Evolutionary conservation across 2,888 invertebrate species (phyloP).

Genomic region (Sinohyriopsis cumingii): DNA sequence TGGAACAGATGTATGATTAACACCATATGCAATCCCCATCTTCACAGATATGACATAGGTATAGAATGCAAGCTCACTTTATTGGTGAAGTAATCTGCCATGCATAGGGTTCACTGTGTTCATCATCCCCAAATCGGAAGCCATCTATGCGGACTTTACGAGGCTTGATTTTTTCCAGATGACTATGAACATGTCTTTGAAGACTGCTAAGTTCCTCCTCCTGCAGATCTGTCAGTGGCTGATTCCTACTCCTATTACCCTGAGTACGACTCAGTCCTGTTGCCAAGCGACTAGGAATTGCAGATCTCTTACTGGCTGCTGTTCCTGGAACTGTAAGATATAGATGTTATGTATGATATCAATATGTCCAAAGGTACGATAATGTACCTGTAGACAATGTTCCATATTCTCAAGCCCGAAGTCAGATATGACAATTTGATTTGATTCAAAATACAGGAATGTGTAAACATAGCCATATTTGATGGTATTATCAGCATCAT

Average conservation of each 20-base stretch:
- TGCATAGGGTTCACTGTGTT: slow-evolving; percentile 61
- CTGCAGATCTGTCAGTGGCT: slow-evolving; percentile 34
- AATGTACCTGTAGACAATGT: no score
- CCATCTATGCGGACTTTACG: slow-evolving; percentile 61
- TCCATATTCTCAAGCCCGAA: no score
- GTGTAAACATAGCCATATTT: no score
- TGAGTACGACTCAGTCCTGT: slow-evolving; percentile 18
- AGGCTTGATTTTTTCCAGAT: slow-evolving; percentile 53
- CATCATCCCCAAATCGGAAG: slow-evolving; percentile 56
- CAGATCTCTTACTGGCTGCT: slow-evolving; percentile 2
- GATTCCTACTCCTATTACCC: slow-evolving; percentile 33
- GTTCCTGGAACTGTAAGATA: not conserved
- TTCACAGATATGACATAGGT: not conserved
- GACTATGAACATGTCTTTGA: slow-evolving; percentile 51
- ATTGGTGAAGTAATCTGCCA: slow-evolving; percentile 64
- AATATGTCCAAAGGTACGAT: no score
- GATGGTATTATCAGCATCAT: no score
- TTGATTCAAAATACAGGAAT: no score
- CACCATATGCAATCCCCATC: not conserved
- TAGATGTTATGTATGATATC: not conserved
- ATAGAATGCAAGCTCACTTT: slow-evolving; percentile 44
- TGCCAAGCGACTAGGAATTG: not conserved
- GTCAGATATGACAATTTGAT: no score
- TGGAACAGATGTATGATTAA: not conserved
- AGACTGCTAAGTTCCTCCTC: slow-evolving; percentile 47